A percentile compares a stretch with the other conserved stretches of the same genome.
Conservation (phyloP, 2,797 vertebrate genomes). For the Varecia variegata region DNA sequence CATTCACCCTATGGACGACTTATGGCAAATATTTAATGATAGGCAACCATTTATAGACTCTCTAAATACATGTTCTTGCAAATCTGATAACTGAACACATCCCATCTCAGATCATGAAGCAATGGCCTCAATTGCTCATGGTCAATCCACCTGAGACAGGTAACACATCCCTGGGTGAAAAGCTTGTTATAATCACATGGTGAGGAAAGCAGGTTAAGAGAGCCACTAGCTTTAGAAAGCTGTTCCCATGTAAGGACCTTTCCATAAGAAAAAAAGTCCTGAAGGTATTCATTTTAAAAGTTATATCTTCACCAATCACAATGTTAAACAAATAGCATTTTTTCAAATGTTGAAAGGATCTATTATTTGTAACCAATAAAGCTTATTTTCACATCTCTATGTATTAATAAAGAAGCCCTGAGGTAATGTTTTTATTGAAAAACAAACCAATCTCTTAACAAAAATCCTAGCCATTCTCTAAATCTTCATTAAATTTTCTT, state of each 20-base stretch:
- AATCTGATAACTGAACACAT: slow-evolving; percentile 25
- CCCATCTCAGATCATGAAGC: slow-evolving; percentile 41
- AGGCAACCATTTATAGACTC: neutral
- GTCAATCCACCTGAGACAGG: neutral
- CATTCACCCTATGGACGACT: slow-evolving; percentile 21
- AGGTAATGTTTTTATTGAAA: neutral
- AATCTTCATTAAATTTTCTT: slow-evolving; percentile 24
- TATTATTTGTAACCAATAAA: slow-evolving; percentile 20
- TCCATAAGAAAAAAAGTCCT: slow-evolving; percentile 9
- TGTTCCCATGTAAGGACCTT: neutral
- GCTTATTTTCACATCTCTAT: neutral
- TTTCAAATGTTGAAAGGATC: slow-evolving; percentile 2
- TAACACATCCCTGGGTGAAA: neutral
- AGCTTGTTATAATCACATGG: neutral
- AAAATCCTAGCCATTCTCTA: slow-evolving; percentile 12
- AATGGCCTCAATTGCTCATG: neutral
- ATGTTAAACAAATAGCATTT: neutral
- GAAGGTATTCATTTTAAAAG: slow-evolving; percentile 6
- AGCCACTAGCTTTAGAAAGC: neutral
- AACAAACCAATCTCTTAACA: neutral
- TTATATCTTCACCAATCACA: slow-evolving; percentile 36
- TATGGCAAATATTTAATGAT: neutral
- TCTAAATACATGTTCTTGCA: slow-evolving; percentile 6
- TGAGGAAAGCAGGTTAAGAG: neutral
- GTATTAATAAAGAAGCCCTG: slow-evolving; percentile 19